Base-by-base conservation (phyloP, 2,888 invertebrate species). In the Ichneumoninae sp. region DNA sequence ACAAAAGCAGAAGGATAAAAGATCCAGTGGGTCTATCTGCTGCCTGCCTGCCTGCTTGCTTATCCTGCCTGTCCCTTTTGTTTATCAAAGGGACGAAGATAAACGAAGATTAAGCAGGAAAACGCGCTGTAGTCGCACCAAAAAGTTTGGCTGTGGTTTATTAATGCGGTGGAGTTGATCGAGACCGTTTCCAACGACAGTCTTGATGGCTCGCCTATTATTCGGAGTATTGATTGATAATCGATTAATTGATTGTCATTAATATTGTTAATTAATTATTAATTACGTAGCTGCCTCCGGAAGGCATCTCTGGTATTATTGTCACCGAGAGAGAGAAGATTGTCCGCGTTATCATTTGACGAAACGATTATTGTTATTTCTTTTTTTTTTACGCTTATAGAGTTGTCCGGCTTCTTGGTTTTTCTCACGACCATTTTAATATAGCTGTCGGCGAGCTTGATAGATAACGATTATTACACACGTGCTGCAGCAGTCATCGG, bases 101-200 rank as follows among this genome's bases (percentile, higher is more conserved):
- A 68, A 83, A 83, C 63, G 79, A 79, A 66, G 76, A 80, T 63
- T 63, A 65, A 65, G 83, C 57, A 75, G 86, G 84, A 81, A 83
- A 86, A 86, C 87, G 87, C 88, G 88, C 89, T 88, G 88, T 88
- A 88, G 88, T 89, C 87, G 88, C 88, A 89, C 88, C 88, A 88
- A 88, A 88, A 89, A 89, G 88, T 88, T 88, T 89, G 89, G 89
- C 89, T 89, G 89, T 89, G 89, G 89, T 89, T 88, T 87, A 86
- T 85, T 85, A 85, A 83, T 83, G 83, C 83, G 78, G 74, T 13
- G 52, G 33, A 57, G 60, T 69, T 50, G 50, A 74, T 74, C 63
- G 63, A 63, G 78, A 69, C 13, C 44, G 54, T 44, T 19, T 66
- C 44, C 63, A 33, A 63, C 63, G 30, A 33, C 33, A 30, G 16